Percentiles rank a stretch among this genome's conserved stretches.
Conservation (phyloP, 2,888 invertebrate genomes). For the Ptychoptera albimana region DNA sequence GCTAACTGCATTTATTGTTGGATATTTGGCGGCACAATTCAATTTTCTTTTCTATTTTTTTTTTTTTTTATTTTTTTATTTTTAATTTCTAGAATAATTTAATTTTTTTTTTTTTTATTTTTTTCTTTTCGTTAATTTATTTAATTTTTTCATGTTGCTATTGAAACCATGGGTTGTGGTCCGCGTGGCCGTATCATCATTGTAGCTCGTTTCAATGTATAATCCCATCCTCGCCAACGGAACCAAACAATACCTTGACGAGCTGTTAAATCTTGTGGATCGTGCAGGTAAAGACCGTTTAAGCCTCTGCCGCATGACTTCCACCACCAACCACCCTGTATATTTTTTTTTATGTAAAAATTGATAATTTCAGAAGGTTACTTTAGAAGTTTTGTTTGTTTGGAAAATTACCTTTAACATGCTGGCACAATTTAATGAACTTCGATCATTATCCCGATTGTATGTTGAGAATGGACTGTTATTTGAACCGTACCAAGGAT, state of each 20-base stretch:
- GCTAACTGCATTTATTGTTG: too few species aligned
- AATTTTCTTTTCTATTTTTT: too few species aligned
- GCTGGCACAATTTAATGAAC: constrained; percentile 79
- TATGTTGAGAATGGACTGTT: constrained; percentile 88
- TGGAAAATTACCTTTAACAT: constrained; percentile 51
- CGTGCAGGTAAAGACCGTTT: constrained; percentile 76
- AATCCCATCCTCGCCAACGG: constrained; percentile 91
- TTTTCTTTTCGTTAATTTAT: background rate
- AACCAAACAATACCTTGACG: constrained; percentile 91
- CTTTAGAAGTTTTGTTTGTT: too few species aligned
- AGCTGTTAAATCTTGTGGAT: constrained; percentile 78
- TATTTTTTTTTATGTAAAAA: too few species aligned
- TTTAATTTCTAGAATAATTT: background rate
- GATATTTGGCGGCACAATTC: too few species aligned
- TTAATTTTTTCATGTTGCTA: constrained; percentile 1
- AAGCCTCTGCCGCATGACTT: constrained; percentile 81
- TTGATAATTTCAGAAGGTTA: too few species aligned
- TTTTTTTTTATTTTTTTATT: too few species aligned
- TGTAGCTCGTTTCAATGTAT: constrained; percentile 71
- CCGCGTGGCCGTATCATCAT: constrained; percentile 77
- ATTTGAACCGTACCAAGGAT: constrained; percentile 88
- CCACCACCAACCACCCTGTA: constrained; percentile 84
- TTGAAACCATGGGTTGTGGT: constrained; percentile 17
- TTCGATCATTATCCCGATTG: constrained; percentile 82
- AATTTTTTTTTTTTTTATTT: background rate